Percentiles rank a stretch among this genome's conserved stretches.
phyloP scores from a whole-genome alignment of 2,113 vertebrate genomes.

The Callospermophilus lateralis region DNA sequence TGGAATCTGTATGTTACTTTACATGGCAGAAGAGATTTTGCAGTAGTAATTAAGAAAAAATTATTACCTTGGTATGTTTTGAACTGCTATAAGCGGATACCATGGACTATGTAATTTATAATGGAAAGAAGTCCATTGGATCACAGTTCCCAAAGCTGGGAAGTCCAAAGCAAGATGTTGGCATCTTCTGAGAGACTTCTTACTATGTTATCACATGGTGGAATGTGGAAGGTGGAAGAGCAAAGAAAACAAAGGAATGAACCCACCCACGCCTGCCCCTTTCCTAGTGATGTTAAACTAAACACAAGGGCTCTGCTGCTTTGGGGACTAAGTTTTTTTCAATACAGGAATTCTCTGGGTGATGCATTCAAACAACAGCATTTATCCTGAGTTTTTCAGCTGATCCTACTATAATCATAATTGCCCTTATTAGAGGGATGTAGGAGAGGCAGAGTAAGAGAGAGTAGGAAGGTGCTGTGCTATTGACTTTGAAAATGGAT shows the following conservation, averaged over 20 bases:
- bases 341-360: neutral
- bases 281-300: neutral
- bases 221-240: no score
- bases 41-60: neutral
- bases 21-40: neutral
- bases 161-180: neutral
- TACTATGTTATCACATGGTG: neutral
- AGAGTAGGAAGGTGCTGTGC: neutral
- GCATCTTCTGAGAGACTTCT: neutral
- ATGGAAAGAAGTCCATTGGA: neutral
- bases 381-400: constrained; percentile 11
- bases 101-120: neutral
- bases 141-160: neutral
- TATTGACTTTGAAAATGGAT: neutral
- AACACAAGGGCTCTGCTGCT: neutral
- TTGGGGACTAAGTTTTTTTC: neutral
- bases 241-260: neutral
- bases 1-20: neutral
- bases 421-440: neutral
- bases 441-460: neutral
- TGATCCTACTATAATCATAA: neutral
- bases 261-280: neutral
- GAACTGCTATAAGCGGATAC: neutral
- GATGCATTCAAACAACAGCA: neutral
- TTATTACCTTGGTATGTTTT: neutral